Conservation (phyloP, 2,113 vertebrate genomes). For the Todiramphus chloris region DNA sequence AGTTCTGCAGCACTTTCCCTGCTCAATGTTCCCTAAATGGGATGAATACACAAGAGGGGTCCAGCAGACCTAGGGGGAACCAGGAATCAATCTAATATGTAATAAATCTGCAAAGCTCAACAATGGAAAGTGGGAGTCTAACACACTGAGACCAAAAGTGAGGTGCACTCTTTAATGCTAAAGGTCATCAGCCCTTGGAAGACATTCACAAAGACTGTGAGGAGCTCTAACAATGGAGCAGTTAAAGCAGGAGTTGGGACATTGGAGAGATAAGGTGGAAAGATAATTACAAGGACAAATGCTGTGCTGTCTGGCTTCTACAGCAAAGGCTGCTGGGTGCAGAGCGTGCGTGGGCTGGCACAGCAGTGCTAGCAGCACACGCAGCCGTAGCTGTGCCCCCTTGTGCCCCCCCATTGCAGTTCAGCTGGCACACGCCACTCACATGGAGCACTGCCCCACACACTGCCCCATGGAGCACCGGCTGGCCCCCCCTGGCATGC, state of each 20-base stretch:
- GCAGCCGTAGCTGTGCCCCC: neutral
- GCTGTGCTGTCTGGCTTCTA: neutral
- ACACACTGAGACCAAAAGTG: neutral
- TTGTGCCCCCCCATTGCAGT: neutral
- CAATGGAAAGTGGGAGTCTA: neutral
- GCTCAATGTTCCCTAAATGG: neutral
- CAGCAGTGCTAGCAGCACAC: rapidly evolving
- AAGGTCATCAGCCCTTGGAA: neutral
- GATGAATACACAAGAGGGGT: neutral
- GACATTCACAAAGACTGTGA: neutral
- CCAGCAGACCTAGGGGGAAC: neutral
- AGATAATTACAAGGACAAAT: neutral
- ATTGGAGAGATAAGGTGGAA: neutral
- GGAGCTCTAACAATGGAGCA: neutral
- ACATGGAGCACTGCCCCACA: neutral
- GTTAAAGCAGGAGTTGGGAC: neutral
- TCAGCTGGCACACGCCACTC: neutral
- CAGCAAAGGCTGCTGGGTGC: neutral
- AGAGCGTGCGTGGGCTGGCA: neutral
- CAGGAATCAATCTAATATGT: no score
- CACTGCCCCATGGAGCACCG: rapidly evolving
- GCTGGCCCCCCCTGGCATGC: rapidly evolving
- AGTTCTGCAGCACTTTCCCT: neutral
- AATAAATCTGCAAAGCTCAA: neutral
- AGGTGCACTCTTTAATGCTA: neutral